These are phyloP conservation scores for Brachyopa scutellaris DNA, from an alignment of 2,888 invertebrate genomes.

Conservation along the genomic window DNA sequence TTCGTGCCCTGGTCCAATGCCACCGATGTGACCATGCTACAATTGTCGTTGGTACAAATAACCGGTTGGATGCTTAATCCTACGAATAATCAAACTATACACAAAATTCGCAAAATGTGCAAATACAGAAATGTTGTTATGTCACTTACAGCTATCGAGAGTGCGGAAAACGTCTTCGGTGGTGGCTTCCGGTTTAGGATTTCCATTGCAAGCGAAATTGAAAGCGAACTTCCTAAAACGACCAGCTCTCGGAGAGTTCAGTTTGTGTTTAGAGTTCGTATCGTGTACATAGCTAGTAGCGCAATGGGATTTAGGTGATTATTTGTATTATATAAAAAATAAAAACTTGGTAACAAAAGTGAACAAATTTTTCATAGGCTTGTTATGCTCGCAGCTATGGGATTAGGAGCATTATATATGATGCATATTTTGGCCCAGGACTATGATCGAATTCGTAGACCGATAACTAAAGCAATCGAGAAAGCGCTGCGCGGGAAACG, in stretches of 20 bases:
- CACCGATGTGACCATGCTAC: slow-evolving; percentile 55
- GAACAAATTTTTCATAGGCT: slow-evolving; percentile 58
- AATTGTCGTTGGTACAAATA: neutral
- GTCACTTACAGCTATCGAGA: slow-evolving; percentile 29
- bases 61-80: slow-evolving; percentile 40
- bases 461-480: slow-evolving; percentile 76
- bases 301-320: slow-evolving; percentile 62
- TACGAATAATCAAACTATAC: neutral
- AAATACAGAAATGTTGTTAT: slow-evolving; percentile 28
- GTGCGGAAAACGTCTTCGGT: slow-evolving; percentile 38
- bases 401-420: slow-evolving; percentile 82
- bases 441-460: slow-evolving; percentile 81
- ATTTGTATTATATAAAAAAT: neutral
- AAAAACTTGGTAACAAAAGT: neutral
- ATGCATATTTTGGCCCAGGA: slow-evolving; percentile 82
- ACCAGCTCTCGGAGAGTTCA: slow-evolving; percentile 21
- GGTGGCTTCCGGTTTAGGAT: slow-evolving; percentile 48
- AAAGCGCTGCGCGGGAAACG: slow-evolving; percentile 77
- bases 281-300: slow-evolving; percentile 12
- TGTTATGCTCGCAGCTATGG: slow-evolving; percentile 80
- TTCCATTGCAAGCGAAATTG: slow-evolving; percentile 34
- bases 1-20: slow-evolving; percentile 65
- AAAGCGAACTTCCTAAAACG: slow-evolving; percentile 47
- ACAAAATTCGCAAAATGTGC: slow-evolving; percentile 19
- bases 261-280: slow-evolving; percentile 41